These are phyloP conservation scores for Epizoanthus stellaris DNA, from an alignment of 92 coral and sea anemone genomes.

Conservation along the genomic window DNA sequence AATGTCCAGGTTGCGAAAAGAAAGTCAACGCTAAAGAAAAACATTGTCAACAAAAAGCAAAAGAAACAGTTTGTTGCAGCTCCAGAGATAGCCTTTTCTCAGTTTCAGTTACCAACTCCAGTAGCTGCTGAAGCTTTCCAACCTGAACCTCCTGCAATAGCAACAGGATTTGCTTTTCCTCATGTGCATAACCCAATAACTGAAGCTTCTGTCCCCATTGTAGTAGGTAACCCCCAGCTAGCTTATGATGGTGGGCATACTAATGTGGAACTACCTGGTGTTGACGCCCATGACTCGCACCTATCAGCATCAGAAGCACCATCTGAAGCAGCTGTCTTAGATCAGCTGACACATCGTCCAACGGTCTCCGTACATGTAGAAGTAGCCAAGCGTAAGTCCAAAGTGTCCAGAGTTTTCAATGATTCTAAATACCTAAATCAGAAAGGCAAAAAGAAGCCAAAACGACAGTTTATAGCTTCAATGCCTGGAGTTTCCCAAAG, in stretches of 20 bases:
- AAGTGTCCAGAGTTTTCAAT: background rate
- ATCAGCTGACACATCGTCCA: background rate
- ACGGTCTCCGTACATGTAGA: slow-evolving; percentile 34
- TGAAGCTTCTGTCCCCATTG: background rate
- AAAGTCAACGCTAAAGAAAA: slow-evolving; percentile 23
- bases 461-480: slow-evolving; percentile 30
- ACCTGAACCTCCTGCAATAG: slow-evolving; percentile 5
- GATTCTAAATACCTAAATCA: background rate
- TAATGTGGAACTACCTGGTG: background rate
- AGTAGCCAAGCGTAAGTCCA: slow-evolving; percentile 38
- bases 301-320: background rate
- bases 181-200: background rate
- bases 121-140: slow-evolving; percentile 26
- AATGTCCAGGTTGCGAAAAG: slow-evolving; percentile 71
- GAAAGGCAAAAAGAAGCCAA: background rate
- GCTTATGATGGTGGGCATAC: background rate
- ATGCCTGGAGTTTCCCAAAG: slow-evolving; percentile 12
- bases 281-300: background rate
- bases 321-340: background rate
- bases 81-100: slow-evolving; percentile 1
- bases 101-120: slow-evolving; percentile 27
- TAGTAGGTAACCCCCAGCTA: background rate
- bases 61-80: slow-evolving; percentile 41
- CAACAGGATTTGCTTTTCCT: background rate
- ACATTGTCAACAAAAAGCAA: background rate